Conservation (phyloP, 1,140 invertebrate genomes). For the Drosophila arizonae region DNA sequence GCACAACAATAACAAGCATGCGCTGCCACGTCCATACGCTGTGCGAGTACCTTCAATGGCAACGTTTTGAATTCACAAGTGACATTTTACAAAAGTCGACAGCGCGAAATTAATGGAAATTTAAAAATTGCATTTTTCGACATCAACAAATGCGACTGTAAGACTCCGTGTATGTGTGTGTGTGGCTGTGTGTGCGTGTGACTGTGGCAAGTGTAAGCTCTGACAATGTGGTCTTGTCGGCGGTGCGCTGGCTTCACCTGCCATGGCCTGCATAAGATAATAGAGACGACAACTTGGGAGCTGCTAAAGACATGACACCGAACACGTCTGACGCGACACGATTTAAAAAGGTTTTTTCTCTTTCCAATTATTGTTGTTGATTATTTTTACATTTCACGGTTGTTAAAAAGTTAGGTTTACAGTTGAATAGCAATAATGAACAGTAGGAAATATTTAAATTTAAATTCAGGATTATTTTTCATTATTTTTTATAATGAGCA, state of each 20-base stretch:
- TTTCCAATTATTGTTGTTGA: neutral
- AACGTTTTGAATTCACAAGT: conserved; percentile 57
- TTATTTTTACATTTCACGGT: neutral
- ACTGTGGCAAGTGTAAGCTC: conserved; percentile 7
- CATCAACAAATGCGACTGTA: conserved; percentile 32
- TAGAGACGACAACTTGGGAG: conserved; percentile 50
- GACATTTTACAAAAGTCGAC: conserved; percentile 72
- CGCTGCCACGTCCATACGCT: conserved; percentile 6
- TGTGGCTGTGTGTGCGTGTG: neutral
- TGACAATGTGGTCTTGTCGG: conserved; percentile 55
- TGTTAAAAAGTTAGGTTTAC: no score
- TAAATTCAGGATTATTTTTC: no score
- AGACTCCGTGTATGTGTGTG: neutral
- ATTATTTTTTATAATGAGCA: no score
- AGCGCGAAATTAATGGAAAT: conserved; percentile 76
- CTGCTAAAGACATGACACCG: conserved; percentile 16
- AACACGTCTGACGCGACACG: conserved; percentile 18
- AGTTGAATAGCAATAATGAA: no score
- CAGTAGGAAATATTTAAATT: no score
- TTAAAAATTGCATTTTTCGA: conserved; percentile 76
- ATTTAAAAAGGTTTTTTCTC: conserved; percentile 32
- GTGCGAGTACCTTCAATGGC: neutral
- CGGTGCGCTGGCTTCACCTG: conserved; percentile 10
- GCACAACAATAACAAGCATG: conserved; percentile 21
- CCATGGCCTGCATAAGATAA: conserved; percentile 32